Evolutionary conservation across 2,888 invertebrate species (phyloP), one percentile per base, ranked within the genome.

Genomic region (Pristionchus exspectatus): DNA sequence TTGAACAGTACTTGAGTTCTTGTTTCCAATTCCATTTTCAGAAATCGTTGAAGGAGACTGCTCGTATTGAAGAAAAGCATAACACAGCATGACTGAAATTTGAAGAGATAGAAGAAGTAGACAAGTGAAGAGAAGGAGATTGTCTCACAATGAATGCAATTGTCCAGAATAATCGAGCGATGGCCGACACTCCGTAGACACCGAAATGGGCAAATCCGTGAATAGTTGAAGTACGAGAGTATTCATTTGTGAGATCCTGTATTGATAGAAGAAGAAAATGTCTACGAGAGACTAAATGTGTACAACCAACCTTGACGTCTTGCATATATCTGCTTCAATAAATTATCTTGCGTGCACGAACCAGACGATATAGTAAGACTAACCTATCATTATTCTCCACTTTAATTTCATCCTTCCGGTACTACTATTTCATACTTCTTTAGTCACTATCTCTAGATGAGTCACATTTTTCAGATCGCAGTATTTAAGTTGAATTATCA

Each of bases 171-270:
- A 85, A 14, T 50, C 84, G 30, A 14, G 50, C 33, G 33, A 56
- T 2, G 21, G 24, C 30, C 38, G 84, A 59, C 33, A 85, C 84
- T 56, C 59, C 59, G 24, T 59, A 33, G 0, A 85, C 84, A 59
- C 84, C 84, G 38, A 85, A 85, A 33, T 85, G 84, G 7, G 84
- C 56, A 33, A 85, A 85, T 59, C 84, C 84, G 59, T 85, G 84
- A 59, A 85, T 59, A 10, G 84, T 85, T 21, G 84, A 85, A 30
- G 84, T 33, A 33, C 84, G 84, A 33, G 84, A 85, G 33, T 85
- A 85, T 5, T 85, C 59, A 85, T 85, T 56, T n/a, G 84, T 85
- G 56, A 85, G 59, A 14, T 85, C 84, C 84, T 85, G 50, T 10
- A 50, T 50, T 50, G 44, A 50, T 50, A 50, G 10, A 50, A 50